These are phyloP conservation scores for Pasiphila rectangulata DNA, from an alignment of 2,888 invertebrate species.

Conservation along the genomic window DNA sequence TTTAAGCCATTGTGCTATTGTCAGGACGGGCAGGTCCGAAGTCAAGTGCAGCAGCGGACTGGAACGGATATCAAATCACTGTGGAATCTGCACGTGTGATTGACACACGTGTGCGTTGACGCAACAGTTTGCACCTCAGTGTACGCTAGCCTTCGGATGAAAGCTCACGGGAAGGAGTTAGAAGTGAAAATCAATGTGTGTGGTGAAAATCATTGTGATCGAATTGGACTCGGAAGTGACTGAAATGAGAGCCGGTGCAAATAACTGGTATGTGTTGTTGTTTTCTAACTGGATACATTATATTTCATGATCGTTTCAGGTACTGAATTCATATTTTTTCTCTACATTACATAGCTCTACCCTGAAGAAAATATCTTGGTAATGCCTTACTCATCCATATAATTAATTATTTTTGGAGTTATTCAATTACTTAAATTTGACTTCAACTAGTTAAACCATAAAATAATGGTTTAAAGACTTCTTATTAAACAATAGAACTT, in stretches of 20 bases:
- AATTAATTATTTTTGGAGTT: too few relatives aligned
- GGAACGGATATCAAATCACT: conserved; percentile 67
- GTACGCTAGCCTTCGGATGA: conserved; percentile 36
- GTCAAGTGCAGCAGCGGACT: conserved; percentile 74
- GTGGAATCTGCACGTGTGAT: conserved; percentile 65
- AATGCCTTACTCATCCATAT: conserved; percentile 15
- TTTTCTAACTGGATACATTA: too few relatives aligned
- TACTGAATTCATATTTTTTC: too few relatives aligned
- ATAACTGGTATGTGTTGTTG: conserved; percentile 18
- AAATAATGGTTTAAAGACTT: too few relatives aligned
- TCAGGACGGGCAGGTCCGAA: conserved; percentile 67
- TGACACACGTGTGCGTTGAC: conserved; percentile 62
- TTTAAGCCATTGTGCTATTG: conserved; percentile 58
- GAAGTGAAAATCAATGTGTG: not conserved
- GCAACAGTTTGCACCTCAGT: conserved; percentile 44
- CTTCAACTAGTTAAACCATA: too few relatives aligned
- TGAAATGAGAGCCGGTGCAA: too few relatives aligned
- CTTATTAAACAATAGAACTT: too few relatives aligned
- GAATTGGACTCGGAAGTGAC: too few relatives aligned
- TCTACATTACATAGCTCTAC: too few relatives aligned
- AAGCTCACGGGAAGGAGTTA: conserved; percentile 25
- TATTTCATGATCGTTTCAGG: too few relatives aligned
- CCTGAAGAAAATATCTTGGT: conserved; percentile 9
- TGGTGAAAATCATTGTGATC: not conserved
- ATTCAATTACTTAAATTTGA: too few relatives aligned